phyloP scores from a whole-genome alignment of 2,797 vertebrate species.

The Acropternis orthonyx region DNA sequence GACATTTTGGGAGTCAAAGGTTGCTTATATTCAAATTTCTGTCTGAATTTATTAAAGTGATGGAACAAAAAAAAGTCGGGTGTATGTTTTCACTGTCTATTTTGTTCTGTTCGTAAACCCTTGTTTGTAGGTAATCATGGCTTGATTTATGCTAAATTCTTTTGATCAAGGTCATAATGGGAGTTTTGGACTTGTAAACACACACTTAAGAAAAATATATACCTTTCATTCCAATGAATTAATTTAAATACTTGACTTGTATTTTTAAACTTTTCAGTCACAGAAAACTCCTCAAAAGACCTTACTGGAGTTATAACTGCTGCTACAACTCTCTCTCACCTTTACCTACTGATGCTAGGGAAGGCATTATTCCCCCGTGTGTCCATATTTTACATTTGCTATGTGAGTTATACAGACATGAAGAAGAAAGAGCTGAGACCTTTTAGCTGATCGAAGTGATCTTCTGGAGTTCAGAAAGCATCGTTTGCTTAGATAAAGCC shows the following conservation, averaged over 20 bases:
- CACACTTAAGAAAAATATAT: not conserved
- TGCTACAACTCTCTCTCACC: not conserved
- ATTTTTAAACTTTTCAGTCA: not conserved
- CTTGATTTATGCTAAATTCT: not conserved
- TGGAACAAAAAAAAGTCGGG: not conserved
- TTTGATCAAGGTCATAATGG: not conserved
- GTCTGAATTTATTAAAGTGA: conserved; percentile 6
- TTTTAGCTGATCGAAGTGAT: not conserved
- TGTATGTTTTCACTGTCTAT: not conserved
- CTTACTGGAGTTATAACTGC: not conserved
- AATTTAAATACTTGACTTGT: not conserved
- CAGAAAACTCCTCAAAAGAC: not conserved
- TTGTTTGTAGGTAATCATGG: not conserved
- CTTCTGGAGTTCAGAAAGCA: not conserved
- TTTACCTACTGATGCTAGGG: not conserved
- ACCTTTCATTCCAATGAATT: not conserved
- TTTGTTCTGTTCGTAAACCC: not conserved
- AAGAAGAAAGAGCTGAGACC: not conserved
- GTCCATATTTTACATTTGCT: not conserved
- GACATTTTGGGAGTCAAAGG: not conserved
- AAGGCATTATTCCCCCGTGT: not conserved
- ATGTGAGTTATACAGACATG: accelerated
- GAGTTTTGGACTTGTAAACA: not conserved
- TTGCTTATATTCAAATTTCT: conserved; percentile 17
- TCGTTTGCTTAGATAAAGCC: not conserved